These are phyloP conservation scores for Pogona vitticeps DNA, from an alignment of 2,113 vertebrate species.

Conservation along the genomic window DNA sequence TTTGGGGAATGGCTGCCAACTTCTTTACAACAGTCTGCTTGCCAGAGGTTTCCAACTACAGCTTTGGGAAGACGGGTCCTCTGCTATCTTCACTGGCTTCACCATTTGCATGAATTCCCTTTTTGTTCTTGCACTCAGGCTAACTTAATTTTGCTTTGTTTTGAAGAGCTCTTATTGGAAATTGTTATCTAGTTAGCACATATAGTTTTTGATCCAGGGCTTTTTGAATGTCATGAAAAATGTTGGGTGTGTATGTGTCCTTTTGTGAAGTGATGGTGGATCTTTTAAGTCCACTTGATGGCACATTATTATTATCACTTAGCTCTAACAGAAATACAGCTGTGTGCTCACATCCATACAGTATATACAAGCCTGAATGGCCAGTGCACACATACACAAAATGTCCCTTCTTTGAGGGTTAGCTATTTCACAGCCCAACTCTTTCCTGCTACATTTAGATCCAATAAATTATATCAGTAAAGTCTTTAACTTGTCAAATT, in stretches of 20 bases:
- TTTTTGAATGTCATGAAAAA: slow-evolving; percentile 8
- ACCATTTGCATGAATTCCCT: slow-evolving; percentile 33
- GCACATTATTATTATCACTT: slow-evolving; percentile 31
- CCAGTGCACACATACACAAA: too few relatives aligned
- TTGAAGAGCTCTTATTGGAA: neutral
- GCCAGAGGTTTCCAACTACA: slow-evolving; percentile 32
- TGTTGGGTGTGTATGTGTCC: slow-evolving; percentile 25
- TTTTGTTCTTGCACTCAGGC: neutral
- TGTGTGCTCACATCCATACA: neutral
- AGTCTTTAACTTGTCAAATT: slow-evolving; percentile 32
- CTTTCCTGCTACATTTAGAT: slow-evolving; percentile 52
- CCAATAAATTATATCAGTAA: slow-evolving; percentile 33
- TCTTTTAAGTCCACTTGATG: neutral
- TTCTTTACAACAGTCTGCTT: slow-evolving; percentile 38
- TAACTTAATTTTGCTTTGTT: neutral
- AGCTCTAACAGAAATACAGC: slow-evolving; percentile 30
- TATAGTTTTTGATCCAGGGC: neutral
- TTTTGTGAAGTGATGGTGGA: slow-evolving; percentile 29
- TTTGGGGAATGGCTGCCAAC: slow-evolving; percentile 21
- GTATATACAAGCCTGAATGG: neutral
- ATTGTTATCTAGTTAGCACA: neutral
- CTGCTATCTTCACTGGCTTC: slow-evolving; percentile 44
- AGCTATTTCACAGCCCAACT: slow-evolving; percentile 36
- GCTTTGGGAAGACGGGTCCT: slow-evolving; percentile 29
- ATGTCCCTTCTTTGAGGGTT: neutral